Percentiles rank a stretch among this genome's conserved stretches.
These are phyloP conservation scores for Wasmannia auropunctata DNA, from an alignment of 1,140 invertebrate genomes.

Conservation along the genomic window DNA sequence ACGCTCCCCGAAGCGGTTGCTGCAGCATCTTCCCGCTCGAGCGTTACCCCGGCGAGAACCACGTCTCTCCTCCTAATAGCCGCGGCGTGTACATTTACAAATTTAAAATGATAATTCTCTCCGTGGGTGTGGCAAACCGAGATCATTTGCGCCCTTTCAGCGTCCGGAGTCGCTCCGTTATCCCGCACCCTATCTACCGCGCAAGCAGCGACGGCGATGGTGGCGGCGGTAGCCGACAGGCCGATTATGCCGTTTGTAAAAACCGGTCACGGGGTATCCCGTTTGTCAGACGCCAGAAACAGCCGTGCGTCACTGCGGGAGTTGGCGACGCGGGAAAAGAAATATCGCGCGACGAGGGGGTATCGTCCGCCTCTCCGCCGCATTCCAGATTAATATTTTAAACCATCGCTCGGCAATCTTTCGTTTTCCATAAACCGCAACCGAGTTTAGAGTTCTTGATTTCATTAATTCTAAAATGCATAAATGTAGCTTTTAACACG, in stretches of 20 bases:
- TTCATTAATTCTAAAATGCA: constrained; percentile 10
- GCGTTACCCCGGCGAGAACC: constrained; percentile 18
- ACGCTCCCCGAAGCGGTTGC: constrained; percentile 27
- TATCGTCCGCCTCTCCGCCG: background rate
- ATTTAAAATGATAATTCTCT: constrained; percentile 80
- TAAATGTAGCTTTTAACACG: background rate
- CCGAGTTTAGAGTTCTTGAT: background rate
- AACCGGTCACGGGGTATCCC: constrained; percentile 51
- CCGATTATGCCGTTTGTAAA: constrained; percentile 67
- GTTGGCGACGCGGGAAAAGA: constrained; percentile 7
- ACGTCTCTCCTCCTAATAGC: constrained; percentile 72
- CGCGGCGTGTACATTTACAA: constrained; percentile 79
- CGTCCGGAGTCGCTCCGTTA: constrained; percentile 58
- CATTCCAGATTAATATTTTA: constrained; percentile 36
- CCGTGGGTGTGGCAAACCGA: constrained; percentile 71
- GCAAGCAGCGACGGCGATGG: background rate
- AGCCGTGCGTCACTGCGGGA: constrained; percentile 53
- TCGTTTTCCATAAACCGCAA: background rate
- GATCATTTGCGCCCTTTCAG: constrained; percentile 76
- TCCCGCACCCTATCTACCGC: constrained; percentile 23
- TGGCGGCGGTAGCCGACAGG: constrained; percentile 1
- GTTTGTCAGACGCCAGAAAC: constrained; percentile 74
- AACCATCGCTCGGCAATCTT: background rate
- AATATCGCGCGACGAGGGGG: constrained; percentile 22
- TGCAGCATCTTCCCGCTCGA: constrained; percentile 35